Evolutionary conservation across 2,113 vertebrate genomes (phyloP).

Genomic region (Saguinus midas): DNA sequence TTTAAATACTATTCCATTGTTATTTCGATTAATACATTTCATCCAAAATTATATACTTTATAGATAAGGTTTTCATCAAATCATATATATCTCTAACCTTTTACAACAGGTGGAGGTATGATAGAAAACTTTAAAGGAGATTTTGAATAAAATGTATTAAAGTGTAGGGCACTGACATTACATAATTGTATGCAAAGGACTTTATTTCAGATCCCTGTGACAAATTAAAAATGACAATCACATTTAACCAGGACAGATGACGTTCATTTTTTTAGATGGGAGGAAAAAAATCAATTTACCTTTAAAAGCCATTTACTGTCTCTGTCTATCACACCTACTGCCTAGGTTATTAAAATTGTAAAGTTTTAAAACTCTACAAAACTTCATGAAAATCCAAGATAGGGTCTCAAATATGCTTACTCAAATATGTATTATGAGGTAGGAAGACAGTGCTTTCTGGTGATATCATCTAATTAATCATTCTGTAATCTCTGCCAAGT

Average conservation of each 20-base stretch:
- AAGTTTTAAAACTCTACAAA: slow-evolving; percentile 10
- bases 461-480: neutral
- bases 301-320: slow-evolving; percentile 24
- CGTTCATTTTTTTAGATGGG: neutral
- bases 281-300: neutral
- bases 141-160: slow-evolving; percentile 20
- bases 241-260: slow-evolving; percentile 46
- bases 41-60: neutral
- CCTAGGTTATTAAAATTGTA: neutral
- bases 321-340: neutral
- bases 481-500: neutral
- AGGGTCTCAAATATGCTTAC: neutral
- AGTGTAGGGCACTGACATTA: neutral
- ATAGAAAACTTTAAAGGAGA: neutral
- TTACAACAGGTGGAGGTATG: neutral
- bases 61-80: slow-evolving; percentile 28
- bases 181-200: neutral
- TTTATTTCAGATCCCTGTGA: neutral
- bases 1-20: neutral
- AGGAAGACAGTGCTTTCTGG: neutral
- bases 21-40: slow-evolving; percentile 35
- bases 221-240: slow-evolving; percentile 28
- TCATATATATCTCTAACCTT: neutral
- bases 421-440: neutral
- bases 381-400: slow-evolving; percentile 1